Evolutionary conservation across 2,113 vertebrate species (phyloP), one percentile per base, ranked within the genome.

Genomic region (Corythoichthys intestinalis): DNA sequence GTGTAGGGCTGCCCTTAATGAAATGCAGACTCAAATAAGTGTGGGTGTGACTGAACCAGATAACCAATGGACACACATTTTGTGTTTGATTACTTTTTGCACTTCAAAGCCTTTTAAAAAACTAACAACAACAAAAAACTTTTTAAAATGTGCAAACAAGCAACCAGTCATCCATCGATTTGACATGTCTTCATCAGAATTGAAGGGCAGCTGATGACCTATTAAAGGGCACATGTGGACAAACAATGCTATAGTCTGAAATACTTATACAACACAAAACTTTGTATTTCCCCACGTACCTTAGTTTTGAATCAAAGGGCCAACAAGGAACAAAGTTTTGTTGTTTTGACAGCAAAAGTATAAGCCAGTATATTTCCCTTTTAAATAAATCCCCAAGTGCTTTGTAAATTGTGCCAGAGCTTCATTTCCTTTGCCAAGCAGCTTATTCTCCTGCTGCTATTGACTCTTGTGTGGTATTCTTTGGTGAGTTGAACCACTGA

Each of bases 401-500:
- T 58, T 15, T 58, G 56, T 58, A 58, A 58, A 37, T 13, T 37
- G 34, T 37, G 56, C 56, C 56, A 58, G 56, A 58, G 2, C 34
- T 58, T 58, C 56, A 37, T 2, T 37, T 34, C 13, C 34, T 58
- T 58, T 5, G 56, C 34, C 56, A 58, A 58, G 56, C 34, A 7
- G 56, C 13, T 58, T 58, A 58, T 37, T 58, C 56, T 58, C 12
- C 56, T 58, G 56, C 56, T 58, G 13, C 11, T 58, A 37, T 58
- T 37, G 34, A 58, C 12, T 58, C 34, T 37, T 58, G 34, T 58
- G 35, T 12, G 11, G 34, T 58, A 58, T 37, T 37, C 56, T 38
- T 37, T 58, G 56, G 56, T 58, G 56, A 13, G 6, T 37, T 14
- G 56, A 58, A 58, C 56, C 35, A 58, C 14, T 58, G 10, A 58